Evolutionary conservation across 2,888 invertebrate species (phyloP).

Genomic region (Galerucella pusilla): DNA sequence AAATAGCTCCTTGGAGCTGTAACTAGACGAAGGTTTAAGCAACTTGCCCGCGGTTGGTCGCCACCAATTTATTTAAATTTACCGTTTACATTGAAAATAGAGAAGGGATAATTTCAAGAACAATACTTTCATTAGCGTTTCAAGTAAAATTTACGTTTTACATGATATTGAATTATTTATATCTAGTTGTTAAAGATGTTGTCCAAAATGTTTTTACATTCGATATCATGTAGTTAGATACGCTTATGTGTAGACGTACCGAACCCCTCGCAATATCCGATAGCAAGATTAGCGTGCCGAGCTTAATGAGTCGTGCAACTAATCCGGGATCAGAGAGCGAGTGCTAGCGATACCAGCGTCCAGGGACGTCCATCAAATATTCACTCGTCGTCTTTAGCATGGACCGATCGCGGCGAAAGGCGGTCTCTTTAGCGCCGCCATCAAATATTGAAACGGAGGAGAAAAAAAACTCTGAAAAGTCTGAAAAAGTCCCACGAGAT

Average conservation of each 20-base stretch:
- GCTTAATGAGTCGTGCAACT: slow-evolving; percentile 68
- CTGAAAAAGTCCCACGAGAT: slow-evolving; percentile 54
- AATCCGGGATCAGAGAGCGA: slow-evolving; percentile 66
- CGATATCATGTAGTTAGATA: background rate
- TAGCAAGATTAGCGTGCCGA: slow-evolving; percentile 65
- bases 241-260: slow-evolving; percentile 37
- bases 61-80: too few species aligned
- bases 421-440: slow-evolving; percentile 57
- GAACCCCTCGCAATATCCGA: slow-evolving; percentile 62
- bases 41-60: too few species aligned
- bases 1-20: too few species aligned
- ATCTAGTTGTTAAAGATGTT: too few species aligned
- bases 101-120: background rate
- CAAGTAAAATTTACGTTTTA: background rate
- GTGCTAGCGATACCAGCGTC: slow-evolving; percentile 59
- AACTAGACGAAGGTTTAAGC: too few species aligned
- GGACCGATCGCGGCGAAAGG: background rate
- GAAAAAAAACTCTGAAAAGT: slow-evolving; percentile 55
- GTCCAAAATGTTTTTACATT: background rate
- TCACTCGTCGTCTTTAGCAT: slow-evolving; percentile 56
- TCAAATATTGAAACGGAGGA: slow-evolving; percentile 63
- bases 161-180: background rate
- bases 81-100: too few species aligned
- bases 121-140: too few species aligned
- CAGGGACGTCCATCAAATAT: slow-evolving; percentile 59